Evolutionary conservation across 2,888 invertebrate species (phyloP).

Genomic region (Margaritifera margaritifera): DNA sequence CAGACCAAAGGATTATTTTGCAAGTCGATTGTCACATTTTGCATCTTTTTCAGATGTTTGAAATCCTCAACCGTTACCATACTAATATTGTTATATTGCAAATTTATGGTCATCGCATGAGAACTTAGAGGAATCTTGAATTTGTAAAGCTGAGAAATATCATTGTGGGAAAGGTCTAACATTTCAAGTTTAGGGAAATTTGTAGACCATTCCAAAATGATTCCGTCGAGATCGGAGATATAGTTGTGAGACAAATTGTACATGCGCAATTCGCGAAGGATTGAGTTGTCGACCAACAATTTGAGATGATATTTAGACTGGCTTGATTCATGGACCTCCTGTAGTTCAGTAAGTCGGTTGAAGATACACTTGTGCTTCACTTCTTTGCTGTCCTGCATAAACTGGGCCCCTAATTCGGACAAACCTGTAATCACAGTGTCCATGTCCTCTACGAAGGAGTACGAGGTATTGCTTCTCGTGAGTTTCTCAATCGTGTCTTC

Average conservation of each 20-base stretch:
- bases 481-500: constrained; percentile 31
- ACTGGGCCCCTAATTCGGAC: constrained; percentile 22
- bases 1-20: constrained; percentile 52
- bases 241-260: constrained; percentile 37
- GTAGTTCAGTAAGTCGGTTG: constrained; percentile 31
- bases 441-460: constrained; percentile 17
- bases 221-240: constrained; percentile 32
- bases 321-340: constrained; percentile 37
- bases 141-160: constrained; percentile 40
- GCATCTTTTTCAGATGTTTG: constrained; percentile 30
- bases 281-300: constrained; percentile 35
- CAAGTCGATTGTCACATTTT: constrained; percentile 47
- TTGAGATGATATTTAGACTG: constrained; percentile 41
- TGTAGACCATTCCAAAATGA: constrained; percentile 43
- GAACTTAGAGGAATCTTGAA: constrained; percentile 31
- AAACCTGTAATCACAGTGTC: constrained; percentile 5
- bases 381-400: constrained; percentile 23
- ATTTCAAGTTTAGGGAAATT: constrained; percentile 46
- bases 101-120: constrained; percentile 30
- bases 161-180: constrained; percentile 52
- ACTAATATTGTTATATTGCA: constrained; percentile 49
- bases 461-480: constrained; percentile 29
- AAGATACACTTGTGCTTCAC: constrained; percentile 37
- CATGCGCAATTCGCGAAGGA: constrained; percentile 38
- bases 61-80: constrained; percentile 36